Evolutionary conservation across 2,113 vertebrate genomes (phyloP), one percentile per base, ranked within the genome.

Genomic region (Daphoenositta chrysoptera): DNA sequence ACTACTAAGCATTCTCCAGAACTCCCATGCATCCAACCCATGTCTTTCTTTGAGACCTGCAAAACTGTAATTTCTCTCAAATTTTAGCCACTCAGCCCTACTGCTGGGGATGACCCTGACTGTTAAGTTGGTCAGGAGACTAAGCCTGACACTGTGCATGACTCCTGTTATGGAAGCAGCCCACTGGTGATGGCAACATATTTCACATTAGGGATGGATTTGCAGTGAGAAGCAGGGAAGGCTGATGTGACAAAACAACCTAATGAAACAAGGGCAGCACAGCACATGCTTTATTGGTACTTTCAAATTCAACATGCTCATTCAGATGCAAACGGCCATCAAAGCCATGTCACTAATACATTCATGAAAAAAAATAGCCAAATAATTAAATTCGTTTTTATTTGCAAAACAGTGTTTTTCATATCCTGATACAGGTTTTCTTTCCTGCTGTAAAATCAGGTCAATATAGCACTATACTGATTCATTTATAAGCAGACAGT

Each of bases 191-290:
- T 1, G 9, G 54, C 13, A 44, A 64, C 5, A 1, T 14, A 42
- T 65, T 69, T 45, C 54, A 31, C 4, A 0, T 4, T 7, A 40
- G 64, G 65, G 61, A 76, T 1, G 0, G 11, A 37, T 48, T 42
- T 51, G 40, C 70, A 60, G 19, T 1, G 15, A 65, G 65, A 48
- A 89, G 58, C 53, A 45, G 57, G 31, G 54, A 84, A 69, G 40
- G 56, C 4, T 76, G 53, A 90, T 54, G 27, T 33, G 63, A 61
- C 37, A 42, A 83, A 85, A 76, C 15, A 61, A 23, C 37, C 27
- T 24, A 7, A 51, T 1, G 11, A 57, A 76, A 58, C 0, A 9
- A 76, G 39, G 5, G 7, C 24, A 66, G 65, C 70, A 23, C 45
- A 57, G 54, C 42, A 77, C 50, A 27, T 11, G 35, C 16, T 42